phyloP scores from a whole-genome alignment of 2,888 invertebrate species.

The Microplitis manilae region DNA sequence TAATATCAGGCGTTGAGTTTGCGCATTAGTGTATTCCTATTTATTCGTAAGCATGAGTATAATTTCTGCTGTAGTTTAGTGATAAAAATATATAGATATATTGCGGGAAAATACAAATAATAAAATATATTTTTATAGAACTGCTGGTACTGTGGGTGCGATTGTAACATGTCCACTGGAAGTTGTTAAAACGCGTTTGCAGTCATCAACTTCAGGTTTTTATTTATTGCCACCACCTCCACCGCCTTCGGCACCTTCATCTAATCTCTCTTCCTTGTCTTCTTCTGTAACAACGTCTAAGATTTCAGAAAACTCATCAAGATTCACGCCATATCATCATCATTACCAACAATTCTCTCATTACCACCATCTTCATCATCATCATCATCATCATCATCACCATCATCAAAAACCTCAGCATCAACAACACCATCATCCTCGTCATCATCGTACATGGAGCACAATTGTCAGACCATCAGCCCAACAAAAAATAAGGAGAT shows the following conservation, averaged over 20 bases:
- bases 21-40: neutral
- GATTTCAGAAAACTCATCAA: neutral
- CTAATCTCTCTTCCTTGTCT: conserved; percentile 74
- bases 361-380: neutral
- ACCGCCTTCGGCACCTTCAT: conserved; percentile 62
- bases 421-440: neutral
- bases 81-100: neutral
- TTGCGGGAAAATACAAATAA: conserved; percentile 3
- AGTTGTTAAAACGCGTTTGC: conserved; percentile 97
- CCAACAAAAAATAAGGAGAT: conserved; percentile 75
- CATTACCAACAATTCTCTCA: neutral
- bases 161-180: conserved; percentile 98
- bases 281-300: conserved; percentile 74
- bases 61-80: neutral
- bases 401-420: neutral
- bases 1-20: neutral
- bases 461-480: neutral
- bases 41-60: neutral
- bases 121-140: conserved; percentile 74
- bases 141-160: conserved; percentile 97
- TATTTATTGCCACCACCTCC: conserved; percentile 63
- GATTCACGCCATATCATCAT: neutral
- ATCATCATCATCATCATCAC: neutral
- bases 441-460: neutral
- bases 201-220: conserved; percentile 87